Percentiles rank a stretch among this genome's conserved stretches.
These are phyloP conservation scores for Laterallus jamaicensis DNA, from an alignment of 2,113 vertebrate species.

Conservation along the genomic window DNA sequence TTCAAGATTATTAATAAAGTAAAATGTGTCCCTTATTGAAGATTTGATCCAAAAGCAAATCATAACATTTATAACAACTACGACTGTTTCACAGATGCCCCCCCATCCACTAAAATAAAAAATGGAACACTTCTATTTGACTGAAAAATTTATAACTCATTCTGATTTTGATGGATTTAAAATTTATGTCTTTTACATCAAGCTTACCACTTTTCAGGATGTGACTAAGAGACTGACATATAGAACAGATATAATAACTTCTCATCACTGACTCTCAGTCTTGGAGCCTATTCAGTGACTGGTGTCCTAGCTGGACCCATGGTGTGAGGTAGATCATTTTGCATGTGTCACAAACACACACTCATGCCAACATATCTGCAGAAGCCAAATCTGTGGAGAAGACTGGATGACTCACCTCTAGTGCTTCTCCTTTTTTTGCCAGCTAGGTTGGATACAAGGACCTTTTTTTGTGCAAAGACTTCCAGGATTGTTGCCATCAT, in stretches of 20 bases:
- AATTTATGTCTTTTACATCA: background rate
- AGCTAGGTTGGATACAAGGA: background rate
- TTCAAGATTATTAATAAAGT: background rate
- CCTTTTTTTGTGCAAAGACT: background rate
- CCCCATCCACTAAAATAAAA: background rate
- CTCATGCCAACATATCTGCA: background rate
- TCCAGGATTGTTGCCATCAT: background rate
- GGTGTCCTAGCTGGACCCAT: background rate
- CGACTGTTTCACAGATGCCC: background rate
- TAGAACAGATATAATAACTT: background rate
- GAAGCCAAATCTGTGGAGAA: background rate
- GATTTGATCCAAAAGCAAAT: background rate
- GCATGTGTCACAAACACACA: background rate
- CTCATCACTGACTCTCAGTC: background rate
- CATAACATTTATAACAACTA: background rate
- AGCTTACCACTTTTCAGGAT: constrained; percentile 25
- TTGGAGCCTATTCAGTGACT: background rate
- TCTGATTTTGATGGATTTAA: background rate
- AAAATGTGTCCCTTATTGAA: background rate
- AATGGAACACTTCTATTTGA: background rate
- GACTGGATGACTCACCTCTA: background rate
- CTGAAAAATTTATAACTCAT: background rate
- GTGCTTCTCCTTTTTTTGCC: background rate
- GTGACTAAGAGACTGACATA: background rate
- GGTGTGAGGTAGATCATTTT: background rate